Base-by-base conservation (phyloP, 1,140 invertebrate genomes). In the Phenacoccus solenopsis region DNA sequence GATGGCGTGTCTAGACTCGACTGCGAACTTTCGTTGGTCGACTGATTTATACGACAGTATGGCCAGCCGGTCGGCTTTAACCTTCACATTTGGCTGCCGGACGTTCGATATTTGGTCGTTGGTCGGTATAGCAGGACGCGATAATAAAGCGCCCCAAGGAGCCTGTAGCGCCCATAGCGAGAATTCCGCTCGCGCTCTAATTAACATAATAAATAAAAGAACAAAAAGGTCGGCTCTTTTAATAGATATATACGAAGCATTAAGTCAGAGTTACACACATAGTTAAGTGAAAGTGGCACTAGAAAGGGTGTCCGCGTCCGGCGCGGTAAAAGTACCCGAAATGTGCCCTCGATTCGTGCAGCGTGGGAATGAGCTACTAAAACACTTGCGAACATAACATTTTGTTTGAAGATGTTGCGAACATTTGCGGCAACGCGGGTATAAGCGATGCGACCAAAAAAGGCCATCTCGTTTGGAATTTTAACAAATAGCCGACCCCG, bases 171-270 rank as follows among this genome's bases (percentile, higher is more conserved):
- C n/a, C n/a, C 38, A 49, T n/a, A n/a, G 13, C 38, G 12, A 49
- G 16, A 49, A 49, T 49, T 49, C 38, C 38, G 20, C 38, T 2
- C 5, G 20, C 16, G 16, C 38, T 49, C 38, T 49, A 49, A 49
- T 49, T 49, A 49, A 49, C 38, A 49, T 49, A 49, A 49, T 49
- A 49, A 49, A 49, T 49, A 49, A 49, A 49, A 49, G 38, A 49
- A 16, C 38, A 49, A 49, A 49, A 49, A 49, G 38, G 38, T 49
- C 38, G 38, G 38, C 38, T 49, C 38, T 49, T 49, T 49, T 49
- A 49, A 49, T 49, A 49, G 38, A 49, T 49, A 49, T n/a, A n/a
- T 49, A 49, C 38, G 20, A 49, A 49, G 38, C 38, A 49, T 49
- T 49, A 49, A 49, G 38, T 49, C 38, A 49, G 38, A 49, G 38